A percentile compares a stretch with the other conserved stretches of the same genome.
phyloP scores from a whole-genome alignment of 1,140 invertebrate species.

The Mercenaria mercenaria region DNA sequence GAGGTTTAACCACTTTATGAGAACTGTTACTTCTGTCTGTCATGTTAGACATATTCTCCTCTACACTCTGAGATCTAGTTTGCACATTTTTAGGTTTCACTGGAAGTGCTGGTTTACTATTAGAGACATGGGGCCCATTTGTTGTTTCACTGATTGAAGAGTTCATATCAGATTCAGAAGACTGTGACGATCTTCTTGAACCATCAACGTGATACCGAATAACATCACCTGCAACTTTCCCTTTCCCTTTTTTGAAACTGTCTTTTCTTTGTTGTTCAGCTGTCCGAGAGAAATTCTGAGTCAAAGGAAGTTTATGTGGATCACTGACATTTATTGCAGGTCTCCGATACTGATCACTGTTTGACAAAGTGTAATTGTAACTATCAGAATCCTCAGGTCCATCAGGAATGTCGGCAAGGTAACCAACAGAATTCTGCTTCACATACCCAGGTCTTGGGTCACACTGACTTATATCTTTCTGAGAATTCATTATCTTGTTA shows the following conservation, averaged over 20 bases:
- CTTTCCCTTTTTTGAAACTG: conserved; percentile 81
- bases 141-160: conserved; percentile 32
- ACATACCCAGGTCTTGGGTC: conserved; percentile 6
- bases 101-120: conserved; percentile 44
- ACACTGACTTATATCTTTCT: conserved; percentile 43
- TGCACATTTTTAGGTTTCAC: conserved; percentile 41
- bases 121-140: conserved; percentile 38
- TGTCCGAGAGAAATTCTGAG: conserved; percentile 74
- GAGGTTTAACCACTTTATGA: conserved; percentile 78
- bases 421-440: conserved; percentile 4
- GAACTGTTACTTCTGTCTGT: conserved; percentile 17
- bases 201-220: conserved; percentile 79
- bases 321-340: conserved; percentile 73
- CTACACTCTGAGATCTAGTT: conserved; percentile 63
- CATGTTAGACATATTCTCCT: conserved; percentile 40
- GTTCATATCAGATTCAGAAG: conserved; percentile 68
- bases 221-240: conserved; percentile 79
- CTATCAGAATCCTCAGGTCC: conserved; percentile 71
- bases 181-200: conserved; percentile 59
- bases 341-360: conserved; percentile 78
- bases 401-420: conserved; percentile 25
- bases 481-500: conserved; percentile 22
- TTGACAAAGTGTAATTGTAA: conserved; percentile 80
- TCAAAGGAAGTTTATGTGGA: conserved; percentile 70
- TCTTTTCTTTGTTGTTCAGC: conserved; percentile 78